Conservation (phyloP, 2,797 vertebrate species). For the Acrocephalus scirpaceus region DNA sequence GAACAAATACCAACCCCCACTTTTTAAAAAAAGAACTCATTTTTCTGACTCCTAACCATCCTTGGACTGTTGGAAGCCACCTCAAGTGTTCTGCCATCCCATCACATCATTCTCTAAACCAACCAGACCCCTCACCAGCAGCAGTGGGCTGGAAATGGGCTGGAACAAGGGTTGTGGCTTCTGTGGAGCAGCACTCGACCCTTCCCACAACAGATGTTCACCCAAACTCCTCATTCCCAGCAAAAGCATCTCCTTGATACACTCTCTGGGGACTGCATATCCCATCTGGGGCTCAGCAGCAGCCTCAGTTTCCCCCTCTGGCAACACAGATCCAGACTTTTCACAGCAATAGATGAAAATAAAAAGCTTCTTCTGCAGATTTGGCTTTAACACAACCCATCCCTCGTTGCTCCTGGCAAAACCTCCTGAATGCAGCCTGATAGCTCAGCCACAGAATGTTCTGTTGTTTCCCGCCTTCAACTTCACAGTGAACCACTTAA, state of each 20-base stretch:
- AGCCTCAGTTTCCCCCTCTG: slow-evolving; percentile 41
- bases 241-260: neutral
- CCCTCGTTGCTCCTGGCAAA: slow-evolving; percentile 25
- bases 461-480: slow-evolving; percentile 39
- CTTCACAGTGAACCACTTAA: neutral
- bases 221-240: neutral
- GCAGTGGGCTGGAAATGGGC: slow-evolving; percentile 8
- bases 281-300: slow-evolving; percentile 8
- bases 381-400: slow-evolving; percentile 50
- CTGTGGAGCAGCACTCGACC: neutral
- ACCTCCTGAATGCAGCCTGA: slow-evolving; percentile 38
- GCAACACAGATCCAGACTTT: slow-evolving; percentile 43
- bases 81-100: neutral
- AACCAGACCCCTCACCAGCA: slow-evolving; percentile 10
- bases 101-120: slow-evolving; percentile 32
- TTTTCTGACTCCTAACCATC: slow-evolving; percentile 15
- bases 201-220: neutral
- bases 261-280: neutral
- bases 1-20: neutral
- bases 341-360: neutral
- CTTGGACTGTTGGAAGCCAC: neutral
- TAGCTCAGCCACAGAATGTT: slow-evolving; percentile 54
- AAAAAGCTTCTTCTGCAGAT: slow-evolving; percentile 20
- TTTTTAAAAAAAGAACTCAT: neutral
- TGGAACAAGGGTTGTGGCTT: slow-evolving; percentile 11